Percentiles rank a stretch among this genome's conserved stretches.
Conservation (phyloP, 2,797 vertebrate genomes). For the Oryzias sinensis region DNA sequence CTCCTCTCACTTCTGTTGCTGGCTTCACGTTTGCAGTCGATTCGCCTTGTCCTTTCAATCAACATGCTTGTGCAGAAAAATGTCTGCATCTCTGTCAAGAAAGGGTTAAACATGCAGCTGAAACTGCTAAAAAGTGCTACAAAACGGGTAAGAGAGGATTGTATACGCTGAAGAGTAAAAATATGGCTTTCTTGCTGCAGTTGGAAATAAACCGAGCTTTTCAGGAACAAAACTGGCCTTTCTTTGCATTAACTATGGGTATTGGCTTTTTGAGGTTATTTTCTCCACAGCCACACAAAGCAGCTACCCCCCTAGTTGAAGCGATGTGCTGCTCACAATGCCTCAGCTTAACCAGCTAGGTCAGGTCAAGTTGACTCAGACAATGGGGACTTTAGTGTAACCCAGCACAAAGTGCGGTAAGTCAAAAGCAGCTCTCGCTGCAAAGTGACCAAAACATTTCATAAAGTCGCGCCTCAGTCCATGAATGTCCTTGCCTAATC, state of each 20-base stretch:
- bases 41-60: too few relatives aligned
- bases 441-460: slow-evolving; percentile 77
- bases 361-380: slow-evolving; percentile 86
- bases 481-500: slow-evolving; percentile 66
- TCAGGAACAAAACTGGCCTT: slow-evolving; percentile 76
- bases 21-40: too few relatives aligned
- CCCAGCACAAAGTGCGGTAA: slow-evolving; percentile 78
- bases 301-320: slow-evolving; percentile 80
- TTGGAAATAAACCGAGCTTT: slow-evolving; percentile 72
- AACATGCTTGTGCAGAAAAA: slow-evolving; percentile 23
- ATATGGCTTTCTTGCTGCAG: slow-evolving; percentile 60
- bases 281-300: slow-evolving; percentile 78
- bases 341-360: slow-evolving; percentile 86
- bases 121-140: slow-evolving; percentile 45
- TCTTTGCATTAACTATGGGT: slow-evolving; percentile 76
- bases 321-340: slow-evolving; percentile 85
- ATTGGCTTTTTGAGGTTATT: slow-evolving; percentile 79
- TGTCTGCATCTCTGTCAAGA: slow-evolving; percentile 12
- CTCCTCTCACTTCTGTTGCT: slow-evolving; percentile 53
- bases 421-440: slow-evolving; percentile 73
- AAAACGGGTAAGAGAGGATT: slow-evolving; percentile 52
- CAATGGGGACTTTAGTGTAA: slow-evolving; percentile 83
- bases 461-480: slow-evolving; percentile 70
- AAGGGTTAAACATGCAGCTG: slow-evolving; percentile 27
- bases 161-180: slow-evolving; percentile 37